Evolutionary conservation across 2,888 invertebrate genomes (phyloP), one percentile per base, ranked within the genome.

Genomic region (Macropis europaea): DNA sequence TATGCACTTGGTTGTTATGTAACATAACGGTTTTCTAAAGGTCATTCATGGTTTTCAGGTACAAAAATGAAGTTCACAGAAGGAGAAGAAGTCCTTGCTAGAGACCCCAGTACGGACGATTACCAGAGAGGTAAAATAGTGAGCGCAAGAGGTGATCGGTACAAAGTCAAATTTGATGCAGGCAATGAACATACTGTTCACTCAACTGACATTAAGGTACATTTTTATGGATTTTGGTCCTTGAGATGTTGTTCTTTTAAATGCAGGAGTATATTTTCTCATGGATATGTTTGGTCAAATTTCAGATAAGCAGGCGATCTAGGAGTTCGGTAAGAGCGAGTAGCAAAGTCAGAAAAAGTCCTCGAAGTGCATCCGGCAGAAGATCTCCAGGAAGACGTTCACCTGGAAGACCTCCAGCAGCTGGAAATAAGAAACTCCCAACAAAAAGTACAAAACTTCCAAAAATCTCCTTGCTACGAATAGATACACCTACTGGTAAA

Each of bases 61-160:
- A 28, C 15, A 50, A 69, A 66, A 60, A 86, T 82, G 82, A 86
- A 81, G 70, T 88, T 85, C 38, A 48, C 48, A 3, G 84, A 85
- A 63, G 89, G 89, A 22, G 87, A 88, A n/a, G 74, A 82, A 22
- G 88, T 90, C 3, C 73, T 88, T 59, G 89, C 87, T 1, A 86
- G 80, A 60, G 72, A 83, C 71, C 86, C 88, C 9, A 79, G 72
- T 17, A 80, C 79, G 1, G 70, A 69, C 0, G 82, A 87, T 15
- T 88, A 82, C 64, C 72, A 74, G 26, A 82, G 76, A 62, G 88
- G 81, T 5, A 86, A 73, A 62, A 69, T 89, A 54, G 26, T 88
- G 1, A 79, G 82, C 17, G 26, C 77, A 6, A 80, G 26, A 9
- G 85, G 87, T 11, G 82, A 78, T 61, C 82, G 77, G 28, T 90